Conservation (phyloP, 2,113 vertebrate genomes). For the Pelodiscus sinensis region DNA sequence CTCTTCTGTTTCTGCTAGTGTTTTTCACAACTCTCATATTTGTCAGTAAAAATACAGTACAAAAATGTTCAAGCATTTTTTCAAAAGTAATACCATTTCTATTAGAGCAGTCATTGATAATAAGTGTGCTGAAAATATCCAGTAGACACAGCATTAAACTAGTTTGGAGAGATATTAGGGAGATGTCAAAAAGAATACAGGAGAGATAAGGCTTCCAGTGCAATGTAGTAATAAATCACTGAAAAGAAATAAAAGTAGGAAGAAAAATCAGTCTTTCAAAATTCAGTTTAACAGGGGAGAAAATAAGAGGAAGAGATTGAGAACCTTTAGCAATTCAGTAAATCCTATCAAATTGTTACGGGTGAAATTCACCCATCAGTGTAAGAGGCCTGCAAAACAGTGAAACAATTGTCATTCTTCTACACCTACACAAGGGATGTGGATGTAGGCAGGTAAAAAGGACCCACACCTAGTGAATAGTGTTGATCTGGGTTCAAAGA, state of each 20-base stretch:
- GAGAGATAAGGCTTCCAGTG: slow-evolving; percentile 47
- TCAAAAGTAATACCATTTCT: slow-evolving; percentile 54
- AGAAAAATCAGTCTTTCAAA: slow-evolving; percentile 23
- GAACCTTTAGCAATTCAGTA: slow-evolving; percentile 16
- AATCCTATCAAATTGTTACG: slow-evolving; percentile 33
- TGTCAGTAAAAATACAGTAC: slow-evolving; percentile 38
- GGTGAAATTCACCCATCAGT: not conserved
- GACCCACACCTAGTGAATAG: not conserved
- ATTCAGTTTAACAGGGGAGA: slow-evolving; percentile 41
- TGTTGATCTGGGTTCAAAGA: not conserved
- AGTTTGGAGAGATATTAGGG: slow-evolving; percentile 56
- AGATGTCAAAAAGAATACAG: slow-evolving; percentile 41
- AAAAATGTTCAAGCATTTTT: slow-evolving; percentile 55
- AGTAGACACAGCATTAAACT: slow-evolving; percentile 33
- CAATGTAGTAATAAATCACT: slow-evolving; percentile 25
- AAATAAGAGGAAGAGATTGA: slow-evolving; percentile 20
- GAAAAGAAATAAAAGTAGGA: slow-evolving; percentile 29
- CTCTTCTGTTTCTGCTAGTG: slow-evolving; percentile 54
- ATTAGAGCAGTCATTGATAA: slow-evolving; percentile 63
- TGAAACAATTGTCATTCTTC: not conserved
- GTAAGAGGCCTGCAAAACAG: not conserved
- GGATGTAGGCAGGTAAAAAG: not conserved
- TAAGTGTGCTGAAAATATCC: slow-evolving; percentile 32
- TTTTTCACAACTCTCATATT: slow-evolving; percentile 50
- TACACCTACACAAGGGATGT: not conserved